Conservation (phyloP, 2,797 vertebrate species). For the Catharus ustulatus region DNA sequence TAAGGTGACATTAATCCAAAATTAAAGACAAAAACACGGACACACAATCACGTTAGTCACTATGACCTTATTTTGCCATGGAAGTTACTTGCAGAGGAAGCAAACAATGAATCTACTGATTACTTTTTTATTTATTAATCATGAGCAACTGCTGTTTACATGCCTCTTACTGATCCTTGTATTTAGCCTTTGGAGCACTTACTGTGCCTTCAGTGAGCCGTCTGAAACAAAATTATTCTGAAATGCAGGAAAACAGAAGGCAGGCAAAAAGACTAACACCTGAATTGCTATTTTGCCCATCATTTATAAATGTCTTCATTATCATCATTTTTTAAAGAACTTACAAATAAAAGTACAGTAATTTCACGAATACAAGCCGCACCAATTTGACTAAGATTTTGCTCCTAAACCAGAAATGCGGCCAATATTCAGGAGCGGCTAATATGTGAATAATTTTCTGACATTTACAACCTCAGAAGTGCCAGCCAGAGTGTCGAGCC, state of each 20-base stretch:
- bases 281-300: not conserved
- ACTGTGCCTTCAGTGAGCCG: not conserved
- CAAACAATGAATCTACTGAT: not conserved
- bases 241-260: not conserved
- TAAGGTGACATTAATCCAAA: not conserved
- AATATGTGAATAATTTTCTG: no score
- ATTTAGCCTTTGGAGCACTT: not conserved
- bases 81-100: not conserved
- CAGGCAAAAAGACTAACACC: not conserved
- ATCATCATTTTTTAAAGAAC: not conserved
- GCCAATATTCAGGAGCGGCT: no score
- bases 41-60: not conserved
- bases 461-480: no score
- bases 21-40: not conserved
- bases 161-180: not conserved
- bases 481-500: no score
- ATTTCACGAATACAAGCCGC: no score
- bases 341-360: not conserved
- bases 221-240: not conserved
- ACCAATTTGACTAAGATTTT: no score
- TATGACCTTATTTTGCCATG: not conserved
- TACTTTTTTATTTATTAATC: not conserved
- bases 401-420: no score
- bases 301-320: not conserved
- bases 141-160: not conserved